Base-by-base conservation (phyloP, 2,888 invertebrate species). In the Neelides folsomi region DNA sequence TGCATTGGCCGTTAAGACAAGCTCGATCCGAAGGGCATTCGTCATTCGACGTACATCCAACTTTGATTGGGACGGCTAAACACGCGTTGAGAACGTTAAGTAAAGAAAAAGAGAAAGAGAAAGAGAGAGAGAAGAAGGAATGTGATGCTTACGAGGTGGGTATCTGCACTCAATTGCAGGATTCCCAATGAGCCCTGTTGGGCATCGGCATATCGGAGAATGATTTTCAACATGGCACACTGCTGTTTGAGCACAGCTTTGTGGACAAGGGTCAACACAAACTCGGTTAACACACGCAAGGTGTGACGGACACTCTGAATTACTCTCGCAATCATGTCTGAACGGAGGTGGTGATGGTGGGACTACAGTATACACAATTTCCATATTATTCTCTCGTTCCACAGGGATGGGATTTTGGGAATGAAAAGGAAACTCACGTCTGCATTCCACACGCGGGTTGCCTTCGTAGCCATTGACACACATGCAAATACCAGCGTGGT, bases 21-120 rank as follows among this genome's bases (percentile, higher is more conserved):
- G 88, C 82, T 71, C 87, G 84, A 35, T 83, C 81, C 53, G 80
- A 73, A 5, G 85, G 79, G 68, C 90, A 92, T 59, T 89, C 87
- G 7, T 81, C 78, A 68, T 82, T 84, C 1, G 83, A 79, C 65
- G 78, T 78, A 67, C 89, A 89, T 45, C 84, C 86, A 12, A 81
- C 76, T 12, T 78, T 75, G 43, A 54, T 34, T 37, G 56, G 53
- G 34, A 27, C 27, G 27, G 78, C 76, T 59, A 77, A 76, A 56
- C 74, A 74, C 65, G 79, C 79, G 81, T 27, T 18, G 13, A 27
- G 40, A 27, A 16, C 42, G 49, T 19, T 15, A 46, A 39, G 6
- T 13, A 44, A 45, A 19, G 20, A 38, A 49, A 35, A 42, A 45
- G 16, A 15, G 15, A 47, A 50, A 34, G 35, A n/a, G 5, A 13